phyloP scores from a whole-genome alignment of 2,888 invertebrate genomes.

The Hemaris fuciformis region DNA sequence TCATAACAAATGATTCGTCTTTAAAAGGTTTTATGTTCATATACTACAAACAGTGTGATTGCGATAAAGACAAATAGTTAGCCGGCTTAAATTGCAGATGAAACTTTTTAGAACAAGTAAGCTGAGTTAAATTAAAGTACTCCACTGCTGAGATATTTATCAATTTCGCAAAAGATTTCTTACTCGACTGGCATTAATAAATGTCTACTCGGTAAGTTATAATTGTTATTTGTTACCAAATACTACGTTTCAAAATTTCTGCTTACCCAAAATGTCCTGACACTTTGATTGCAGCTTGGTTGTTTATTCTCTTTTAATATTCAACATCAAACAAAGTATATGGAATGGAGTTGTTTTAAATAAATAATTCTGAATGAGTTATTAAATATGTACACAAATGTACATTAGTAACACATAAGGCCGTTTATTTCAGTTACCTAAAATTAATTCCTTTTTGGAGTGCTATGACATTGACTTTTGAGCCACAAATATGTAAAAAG shows the following conservation, averaged over 20 bases:
- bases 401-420: background rate
- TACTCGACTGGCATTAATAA: background rate
- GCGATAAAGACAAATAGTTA: background rate
- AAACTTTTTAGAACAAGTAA: background rate
- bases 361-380: background rate
- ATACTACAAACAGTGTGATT: background rate
- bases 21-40: background rate
- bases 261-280: background rate
- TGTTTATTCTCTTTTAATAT: constrained; percentile 14
- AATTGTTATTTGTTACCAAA: background rate
- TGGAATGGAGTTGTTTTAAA: background rate
- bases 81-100: background rate
- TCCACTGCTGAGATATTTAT: background rate
- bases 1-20: background rate
- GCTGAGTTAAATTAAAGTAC: background rate
- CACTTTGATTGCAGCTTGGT: background rate
- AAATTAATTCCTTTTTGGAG: too few species aligned
- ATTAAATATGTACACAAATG: background rate
- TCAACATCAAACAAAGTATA: background rate
- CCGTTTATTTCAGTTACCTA: background rate
- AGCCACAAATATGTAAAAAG: too few species aligned
- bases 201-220: background rate
- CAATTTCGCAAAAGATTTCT: background rate
- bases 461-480: too few species aligned
- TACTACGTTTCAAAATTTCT: background rate